A percentile compares a stretch with the other conserved stretches of the same genome.
phyloP scores from a whole-genome alignment of 2,888 invertebrate genomes.

The Pocota personata region DNA sequence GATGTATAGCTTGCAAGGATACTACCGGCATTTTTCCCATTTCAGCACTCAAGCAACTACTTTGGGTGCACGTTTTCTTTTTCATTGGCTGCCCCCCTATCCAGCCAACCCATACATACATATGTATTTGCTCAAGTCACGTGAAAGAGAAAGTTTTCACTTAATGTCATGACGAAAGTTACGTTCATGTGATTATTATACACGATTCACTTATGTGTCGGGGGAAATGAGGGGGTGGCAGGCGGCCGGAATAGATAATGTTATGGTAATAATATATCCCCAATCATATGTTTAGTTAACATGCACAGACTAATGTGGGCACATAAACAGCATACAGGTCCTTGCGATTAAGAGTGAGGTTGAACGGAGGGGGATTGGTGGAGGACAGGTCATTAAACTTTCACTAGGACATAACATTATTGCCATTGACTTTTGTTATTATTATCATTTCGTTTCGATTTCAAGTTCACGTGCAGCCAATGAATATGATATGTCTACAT shows the following conservation, averaged over 20 bases:
- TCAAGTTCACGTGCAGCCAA: slow-evolving; percentile 73
- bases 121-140: slow-evolving; percentile 58
- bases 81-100: not conserved
- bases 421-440: slow-evolving; percentile 74
- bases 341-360: not conserved
- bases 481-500: slow-evolving; percentile 29
- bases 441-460: slow-evolving; percentile 72
- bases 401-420: slow-evolving; percentile 73
- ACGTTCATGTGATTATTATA: slow-evolving; percentile 74
- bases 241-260: slow-evolving; percentile 66
- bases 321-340: slow-evolving; percentile 26
- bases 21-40: slow-evolving; percentile 61
- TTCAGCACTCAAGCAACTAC: slow-evolving; percentile 53
- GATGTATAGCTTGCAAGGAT: slow-evolving; percentile 47
- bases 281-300: slow-evolving; percentile 73
- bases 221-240: slow-evolving; percentile 52
- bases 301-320: slow-evolving; percentile 60
- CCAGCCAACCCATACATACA: not conserved
- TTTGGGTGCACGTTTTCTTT: slow-evolving; percentile 69
- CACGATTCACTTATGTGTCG: slow-evolving; percentile 66
- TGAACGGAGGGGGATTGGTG: not conserved
- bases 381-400: slow-evolving; percentile 72
- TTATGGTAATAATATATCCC: slow-evolving; percentile 74
- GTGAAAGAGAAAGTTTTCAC: slow-evolving; percentile 74
- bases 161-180: slow-evolving; percentile 73